A percentile compares a stretch with the other conserved stretches of the same genome.
phyloP scores from a whole-genome alignment of 2,888 invertebrate genomes.

The Chloroclystis v-ata region DNA sequence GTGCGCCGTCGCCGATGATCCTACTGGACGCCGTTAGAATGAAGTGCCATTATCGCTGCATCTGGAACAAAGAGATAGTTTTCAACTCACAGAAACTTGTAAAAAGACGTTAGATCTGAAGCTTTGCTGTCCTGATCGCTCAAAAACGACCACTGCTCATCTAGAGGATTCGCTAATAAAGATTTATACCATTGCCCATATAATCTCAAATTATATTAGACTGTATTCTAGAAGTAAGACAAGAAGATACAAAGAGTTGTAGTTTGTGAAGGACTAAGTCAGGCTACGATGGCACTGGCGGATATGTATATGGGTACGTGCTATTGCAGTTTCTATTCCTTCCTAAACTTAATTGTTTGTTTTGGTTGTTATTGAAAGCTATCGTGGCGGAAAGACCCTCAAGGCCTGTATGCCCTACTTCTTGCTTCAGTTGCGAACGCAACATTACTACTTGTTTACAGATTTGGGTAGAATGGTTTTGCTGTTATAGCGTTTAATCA shows the following conservation, averaged over 20 bases:
- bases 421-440: slow-evolving; percentile 30
- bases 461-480: slow-evolving; percentile 11
- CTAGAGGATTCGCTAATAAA: slow-evolving; percentile 60
- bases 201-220: slow-evolving; percentile 47
- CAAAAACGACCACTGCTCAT: slow-evolving; percentile 66
- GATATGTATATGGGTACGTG: slow-evolving; percentile 72
- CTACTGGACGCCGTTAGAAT: slow-evolving; percentile 75
- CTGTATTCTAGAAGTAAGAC: slow-evolving; percentile 62
- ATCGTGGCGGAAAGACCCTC: slow-evolving; percentile 46
- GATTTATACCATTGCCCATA: slow-evolving; percentile 62
- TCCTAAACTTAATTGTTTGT: slow-evolving; percentile 38
- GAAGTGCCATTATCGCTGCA: slow-evolving; percentile 90
- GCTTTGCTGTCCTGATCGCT: slow-evolving; percentile 41
- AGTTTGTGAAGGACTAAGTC: slow-evolving; percentile 37
- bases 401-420: slow-evolving; percentile 59
- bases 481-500: slow-evolving; percentile 9
- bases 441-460: slow-evolving; percentile 21
- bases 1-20: slow-evolving; percentile 66
- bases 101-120: slow-evolving; percentile 88
- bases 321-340: slow-evolving; percentile 32
- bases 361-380: slow-evolving; percentile 44
- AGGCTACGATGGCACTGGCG: slow-evolving; percentile 66
- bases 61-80: slow-evolving; percentile 95
- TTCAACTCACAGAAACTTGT: slow-evolving; percentile 95
- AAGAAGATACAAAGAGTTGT: slow-evolving; percentile 10